Base-by-base conservation (phyloP, 2,797 vertebrate genomes). In the Lepus oiostolus region DNA sequence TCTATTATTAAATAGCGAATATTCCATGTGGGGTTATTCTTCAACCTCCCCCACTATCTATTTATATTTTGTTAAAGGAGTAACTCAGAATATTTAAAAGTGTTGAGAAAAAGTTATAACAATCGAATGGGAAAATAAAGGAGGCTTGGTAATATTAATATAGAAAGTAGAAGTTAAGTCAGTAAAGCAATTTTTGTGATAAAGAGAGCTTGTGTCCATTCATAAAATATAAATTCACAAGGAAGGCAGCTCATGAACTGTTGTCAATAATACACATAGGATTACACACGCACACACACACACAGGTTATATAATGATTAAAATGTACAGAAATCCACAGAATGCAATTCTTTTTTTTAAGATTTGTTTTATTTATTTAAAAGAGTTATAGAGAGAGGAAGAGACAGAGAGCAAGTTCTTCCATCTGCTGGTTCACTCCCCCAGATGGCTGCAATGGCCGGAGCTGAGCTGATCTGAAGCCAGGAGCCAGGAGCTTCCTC, bases 121-220 rank as follows among this genome's bases (percentile, higher is more conserved):
- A 67, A 85, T 52, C 60, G 77, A 65, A 90, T 82, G 30, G 0
- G 30, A 67, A 71, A 79, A 77, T 63, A 65, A 77, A 72, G 42
- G 21, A 24, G 2, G 16, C 14, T 28, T 90, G 42, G 42, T n/a
- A 71, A 38, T 91, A 42, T 87, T 88, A 84, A 68, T 71, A 74
- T 26, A 32, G n/a, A 88, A 84, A 79, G 58, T 74, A 88, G 72
- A 83, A 83, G 91, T 95, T 22, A 72, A 84, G 60, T 21, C 47
- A 38, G 77, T 87, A 32, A 81, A 54, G 22, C 35, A 47, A 26
- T 65, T 17, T 16, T 0, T 82, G 10, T 85, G 30, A 72, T 70
- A 50, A n/a, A n/a, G n/a, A n/a, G 65, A 17, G 24, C 26, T 28
- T 1, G 63, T 71, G 3, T 76, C 52, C 52, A 26, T 47, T 72